These are phyloP conservation scores for Caenorhabditis tropicalis DNA, from an alignment of 1,140 invertebrate species.

Conservation along the genomic window DNA sequence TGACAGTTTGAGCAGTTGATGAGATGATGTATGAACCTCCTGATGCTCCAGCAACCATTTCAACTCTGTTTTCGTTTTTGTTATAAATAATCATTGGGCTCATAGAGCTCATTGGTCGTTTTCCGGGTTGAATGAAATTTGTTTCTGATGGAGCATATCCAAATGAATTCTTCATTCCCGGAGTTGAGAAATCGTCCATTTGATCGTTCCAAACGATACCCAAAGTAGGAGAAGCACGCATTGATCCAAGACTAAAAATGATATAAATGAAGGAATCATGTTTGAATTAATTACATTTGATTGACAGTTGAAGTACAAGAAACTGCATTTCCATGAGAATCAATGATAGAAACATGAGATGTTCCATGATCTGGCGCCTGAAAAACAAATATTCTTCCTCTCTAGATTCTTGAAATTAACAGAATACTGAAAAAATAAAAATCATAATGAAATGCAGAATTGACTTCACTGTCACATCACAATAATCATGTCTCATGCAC, in stretches of 20 bases:
- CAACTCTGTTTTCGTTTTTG: slow-evolving; percentile 77
- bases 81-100: slow-evolving; percentile 84
- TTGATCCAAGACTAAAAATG: slow-evolving; percentile 78
- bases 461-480: background rate
- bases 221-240: slow-evolving; percentile 79
- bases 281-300: slow-evolving; percentile 79
- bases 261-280: slow-evolving; percentile 34
- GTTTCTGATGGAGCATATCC: slow-evolving; percentile 78
- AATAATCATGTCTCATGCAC: slow-evolving; percentile 1
- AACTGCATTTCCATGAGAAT: slow-evolving; percentile 87
- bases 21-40: slow-evolving; percentile 90
- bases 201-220: slow-evolving; percentile 90
- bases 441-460: background rate
- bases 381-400: background rate
- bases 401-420: background rate
- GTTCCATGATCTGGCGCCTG: slow-evolving; percentile 78
- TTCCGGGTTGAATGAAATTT: slow-evolving; percentile 82
- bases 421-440: background rate
- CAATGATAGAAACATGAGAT: slow-evolving; percentile 85
- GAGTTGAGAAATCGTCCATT: slow-evolving; percentile 92
- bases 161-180: slow-evolving; percentile 73
- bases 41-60: slow-evolving; percentile 83
- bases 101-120: slow-evolving; percentile 91
- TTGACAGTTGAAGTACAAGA: slow-evolving; percentile 91
- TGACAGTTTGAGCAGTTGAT: slow-evolving; percentile 80